Percentiles rank a stretch among this genome's conserved stretches.
Evolutionary conservation across 1,140 invertebrate genomes (phyloP).

Genomic region (Drosophila bifasciata): DNA sequence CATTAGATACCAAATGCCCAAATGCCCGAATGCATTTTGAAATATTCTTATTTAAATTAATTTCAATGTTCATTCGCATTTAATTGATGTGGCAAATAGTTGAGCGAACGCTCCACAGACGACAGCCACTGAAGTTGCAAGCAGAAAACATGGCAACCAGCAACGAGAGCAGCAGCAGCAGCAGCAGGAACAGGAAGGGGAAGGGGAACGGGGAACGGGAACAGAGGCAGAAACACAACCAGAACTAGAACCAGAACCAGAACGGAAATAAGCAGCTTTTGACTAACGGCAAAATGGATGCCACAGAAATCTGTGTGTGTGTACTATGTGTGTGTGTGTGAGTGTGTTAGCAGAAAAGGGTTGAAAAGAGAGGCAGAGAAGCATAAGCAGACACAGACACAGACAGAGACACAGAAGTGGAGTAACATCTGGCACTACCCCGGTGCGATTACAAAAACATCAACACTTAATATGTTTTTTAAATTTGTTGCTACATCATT

Average conservation of each 20-base stretch:
- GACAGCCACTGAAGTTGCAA: too few relatives aligned
- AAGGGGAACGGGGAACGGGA: conserved; percentile 2
- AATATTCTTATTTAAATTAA: conserved; percentile 42
- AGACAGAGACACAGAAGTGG: conserved; percentile 7
- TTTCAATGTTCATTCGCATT: conserved; percentile 38
- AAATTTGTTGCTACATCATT: conserved; percentile 83
- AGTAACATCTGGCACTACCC: conserved; percentile 39
- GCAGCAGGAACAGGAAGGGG: background rate
- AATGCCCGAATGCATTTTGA: conserved; percentile 28
- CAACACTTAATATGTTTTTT: conserved; percentile 83
- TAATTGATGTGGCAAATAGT: conserved; percentile 44
- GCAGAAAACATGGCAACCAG: background rate
- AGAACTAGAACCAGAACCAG: conserved; percentile 30
- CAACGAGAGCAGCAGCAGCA: background rate
- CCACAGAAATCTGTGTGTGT: conserved; percentile 13
- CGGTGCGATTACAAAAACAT: conserved; percentile 77
- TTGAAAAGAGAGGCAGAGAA: background rate
- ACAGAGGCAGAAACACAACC: background rate
- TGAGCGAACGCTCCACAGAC: background rate
- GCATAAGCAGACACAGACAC: background rate
- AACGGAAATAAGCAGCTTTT: conserved; percentile 54
- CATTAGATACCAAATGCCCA: conserved; percentile 33
- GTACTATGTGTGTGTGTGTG: conserved; percentile 8
- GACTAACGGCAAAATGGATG: conserved; percentile 40
- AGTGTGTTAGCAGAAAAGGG: conserved; percentile 1